Evolutionary conservation across 2,113 vertebrate genomes (phyloP), one percentile per base, ranked within the genome.

Genomic region (Lates calcarifer): DNA sequence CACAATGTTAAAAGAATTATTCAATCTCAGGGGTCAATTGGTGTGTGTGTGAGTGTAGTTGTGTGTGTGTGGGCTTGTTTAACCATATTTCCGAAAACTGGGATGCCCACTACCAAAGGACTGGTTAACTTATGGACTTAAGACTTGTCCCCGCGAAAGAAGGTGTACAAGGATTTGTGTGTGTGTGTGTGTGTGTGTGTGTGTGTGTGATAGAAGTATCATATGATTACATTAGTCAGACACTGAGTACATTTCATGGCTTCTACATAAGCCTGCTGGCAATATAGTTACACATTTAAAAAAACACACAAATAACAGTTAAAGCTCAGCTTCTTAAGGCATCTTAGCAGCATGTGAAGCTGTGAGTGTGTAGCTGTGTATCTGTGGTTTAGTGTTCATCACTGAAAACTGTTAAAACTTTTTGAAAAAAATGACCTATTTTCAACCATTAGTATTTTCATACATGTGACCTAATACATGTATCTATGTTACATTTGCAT

Each of bases 141-240:
- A n/a, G n/a, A n/a, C n/a, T n/a, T n/a, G n/a, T n/a, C n/a, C n/a
- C n/a, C n/a, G n/a, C n/a, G n/a, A n/a, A n/a, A n/a, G n/a, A n/a
- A n/a, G n/a, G n/a, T n/a, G n/a, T n/a, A n/a, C n/a, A n/a, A n/a
- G n/a, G n/a, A n/a, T n/a, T n/a, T n/a, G n/a, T n/a, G n/a, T n/a
- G 51, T 60, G 22, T 61, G 15, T 26, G 26, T 62, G 4, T 39
- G 33, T 62, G 60, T 62, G 41, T 43, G 41, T 43, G 43, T 45
- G 15, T 47, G 15, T 47, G 17, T 47, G 47, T 55, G 31, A 15
- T 22, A 20, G 41, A 29, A 70, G 31, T 49, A 58, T 86, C 49
- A 79, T 67, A 63, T 81, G 81, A 82, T 81, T 33, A 11, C 5
- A 58, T 63, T 63, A 63, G 37, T 61, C 41, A 79, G 15, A 45